Percentiles rank a stretch among this genome's conserved stretches.
Evolutionary conservation across 2,797 vertebrate species (phyloP).

Genomic region (Saguinus oedipus): DNA sequence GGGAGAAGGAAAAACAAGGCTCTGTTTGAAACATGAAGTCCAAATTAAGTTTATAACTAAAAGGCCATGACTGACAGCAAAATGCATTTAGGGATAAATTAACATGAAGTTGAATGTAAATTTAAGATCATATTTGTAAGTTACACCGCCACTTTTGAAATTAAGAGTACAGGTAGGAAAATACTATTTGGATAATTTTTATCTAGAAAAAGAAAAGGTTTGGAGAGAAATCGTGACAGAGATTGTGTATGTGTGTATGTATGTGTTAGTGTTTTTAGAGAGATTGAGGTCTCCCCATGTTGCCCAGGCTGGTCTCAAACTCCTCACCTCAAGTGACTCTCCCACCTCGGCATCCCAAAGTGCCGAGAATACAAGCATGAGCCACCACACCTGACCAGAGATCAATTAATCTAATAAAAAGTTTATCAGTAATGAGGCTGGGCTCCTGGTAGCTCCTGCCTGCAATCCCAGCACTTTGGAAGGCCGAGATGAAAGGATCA

Average conservation of each 20-base stretch:
- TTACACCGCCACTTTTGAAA: constrained; percentile 49
- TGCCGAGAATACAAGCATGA: too few relatives aligned
- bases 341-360: too few relatives aligned
- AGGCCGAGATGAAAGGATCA: too few relatives aligned
- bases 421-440: too few relatives aligned
- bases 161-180: neutral
- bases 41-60: constrained; percentile 33
- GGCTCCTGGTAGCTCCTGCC: too few relatives aligned
- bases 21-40: neutral
- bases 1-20: neutral
- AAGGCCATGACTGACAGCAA: constrained; percentile 35
- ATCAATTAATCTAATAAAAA: too few relatives aligned
- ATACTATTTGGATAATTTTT: neutral
- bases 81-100: constrained; percentile 36
- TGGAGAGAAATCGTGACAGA: neutral
- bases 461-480: too few relatives aligned
- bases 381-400: too few relatives aligned
- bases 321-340: too few relatives aligned
- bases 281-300: too few relatives aligned
- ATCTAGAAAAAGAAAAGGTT: neutral
- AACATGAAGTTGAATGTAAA: constrained; percentile 56
- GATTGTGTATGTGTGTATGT: neutral
- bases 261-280: too few relatives aligned
- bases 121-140: constrained; percentile 55
- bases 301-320: too few relatives aligned